Base-by-base conservation (phyloP, 2,113 vertebrate genomes). In the Seriola aureovittata region DNA sequence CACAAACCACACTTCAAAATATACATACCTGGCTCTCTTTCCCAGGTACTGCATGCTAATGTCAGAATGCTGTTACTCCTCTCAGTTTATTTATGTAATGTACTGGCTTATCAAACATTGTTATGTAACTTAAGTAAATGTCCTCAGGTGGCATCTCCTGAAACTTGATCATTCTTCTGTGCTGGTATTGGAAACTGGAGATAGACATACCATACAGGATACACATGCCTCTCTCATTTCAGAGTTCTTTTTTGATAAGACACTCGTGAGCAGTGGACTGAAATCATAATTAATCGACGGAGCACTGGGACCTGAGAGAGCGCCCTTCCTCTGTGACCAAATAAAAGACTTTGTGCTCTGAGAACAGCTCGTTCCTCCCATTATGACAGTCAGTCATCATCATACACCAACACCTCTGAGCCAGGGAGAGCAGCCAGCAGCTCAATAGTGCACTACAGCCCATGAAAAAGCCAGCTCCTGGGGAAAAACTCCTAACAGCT, bases 341-440 rank as follows among this genome's bases (percentile, higher is more conserved):
- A 76, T 66, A 19, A 71, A 71, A 73, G 38, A 66, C 86, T 12
- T n/a, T 13, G 58, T 58, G 50, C 34, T 79, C 62, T 46, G 40
- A 71, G 52, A 73, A 78, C 85, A 86, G 44, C 17, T 36, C 62
- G 80, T 89, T 74, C 81, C 65, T 38, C 14, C 44, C 19, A 25
- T 42, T 57, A 50, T 12, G 38, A 52, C 34, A 50, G 50, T 52
- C 46, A 38, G 8, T 42, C 69, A 62, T 25, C 34, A 74, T 57
- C 48, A 25, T 38, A 52, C 19, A 65, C 65, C 54, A 64, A 79
- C 58, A 34, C 57, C 63, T 81, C 76, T 3, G 52, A 74, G 72
- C 60, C 38, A 13, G 13, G 3, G 34, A 50, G 48, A 25, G 14
- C 0, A 12, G 68, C 12, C 73, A 68, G 69, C 64, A 44, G 46